A percentile compares a stretch with the other conserved stretches of the same genome.
Conservation (phyloP, 2,797 vertebrate species). For the Ceryle rudis region DNA sequence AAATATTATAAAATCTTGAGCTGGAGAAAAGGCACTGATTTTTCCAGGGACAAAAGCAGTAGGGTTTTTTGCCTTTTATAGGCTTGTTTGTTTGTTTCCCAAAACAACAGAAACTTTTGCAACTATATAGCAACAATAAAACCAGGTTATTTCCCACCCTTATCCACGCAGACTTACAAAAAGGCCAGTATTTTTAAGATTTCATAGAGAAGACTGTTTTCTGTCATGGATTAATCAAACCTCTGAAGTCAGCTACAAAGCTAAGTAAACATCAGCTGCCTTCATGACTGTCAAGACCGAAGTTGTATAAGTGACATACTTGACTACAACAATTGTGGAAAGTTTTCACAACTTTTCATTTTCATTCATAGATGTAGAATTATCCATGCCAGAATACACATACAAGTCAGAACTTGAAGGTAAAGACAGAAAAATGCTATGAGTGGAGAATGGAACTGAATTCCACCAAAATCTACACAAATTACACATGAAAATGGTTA, state of each 20-base stretch:
- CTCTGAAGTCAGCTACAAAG: neutral
- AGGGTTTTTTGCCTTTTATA: neutral
- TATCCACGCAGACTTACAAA: neutral
- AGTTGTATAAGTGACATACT: neutral
- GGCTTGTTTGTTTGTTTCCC: neutral
- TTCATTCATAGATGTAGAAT: neutral
- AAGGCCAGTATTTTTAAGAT: neutral
- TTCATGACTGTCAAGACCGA: neutral
- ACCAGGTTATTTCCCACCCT: neutral
- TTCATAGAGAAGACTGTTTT: neutral
- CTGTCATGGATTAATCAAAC: neutral
- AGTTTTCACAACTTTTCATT: neutral
- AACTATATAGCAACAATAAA: neutral
- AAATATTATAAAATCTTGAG: neutral
- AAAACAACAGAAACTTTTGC: neutral
- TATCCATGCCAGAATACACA: neutral
- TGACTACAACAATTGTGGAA: rapidly evolving
- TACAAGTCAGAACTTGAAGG: neutral
- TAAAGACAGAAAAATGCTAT: neutral
- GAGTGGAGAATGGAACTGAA: neutral
- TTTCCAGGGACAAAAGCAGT: neutral
- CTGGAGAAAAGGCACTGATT: neutral
- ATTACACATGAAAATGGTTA: neutral
- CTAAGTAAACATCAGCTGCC: neutral
- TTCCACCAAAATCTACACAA: neutral